Evolutionary conservation across 2,797 vertebrate genomes (phyloP).

Genomic region (Hybognathus amarus): DNA sequence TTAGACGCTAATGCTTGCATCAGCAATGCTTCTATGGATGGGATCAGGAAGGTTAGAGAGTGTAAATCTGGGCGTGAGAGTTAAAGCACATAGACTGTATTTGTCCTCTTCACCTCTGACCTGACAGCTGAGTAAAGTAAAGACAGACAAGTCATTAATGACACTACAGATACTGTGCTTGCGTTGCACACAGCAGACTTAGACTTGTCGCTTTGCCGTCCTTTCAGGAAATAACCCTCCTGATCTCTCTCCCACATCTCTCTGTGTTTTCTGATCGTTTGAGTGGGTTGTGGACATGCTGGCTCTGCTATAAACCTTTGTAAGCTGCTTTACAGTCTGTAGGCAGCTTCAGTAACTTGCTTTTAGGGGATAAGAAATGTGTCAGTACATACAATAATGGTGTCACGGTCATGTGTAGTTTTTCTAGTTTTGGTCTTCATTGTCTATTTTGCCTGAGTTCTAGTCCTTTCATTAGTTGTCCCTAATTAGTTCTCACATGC

Average conservation of each 20-base stretch:
- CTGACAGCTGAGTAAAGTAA: constrained; percentile 57
- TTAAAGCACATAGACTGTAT: constrained; percentile 43
- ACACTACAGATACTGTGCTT: constrained; percentile 34
- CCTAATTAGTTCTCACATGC: background rate
- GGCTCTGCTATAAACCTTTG: background rate
- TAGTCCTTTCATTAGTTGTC: background rate
- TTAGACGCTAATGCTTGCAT: constrained; percentile 55
- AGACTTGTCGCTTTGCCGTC: constrained; percentile 3
- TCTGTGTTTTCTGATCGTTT: background rate
- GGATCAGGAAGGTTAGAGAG: constrained; percentile 19
- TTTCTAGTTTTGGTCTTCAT: background rate
- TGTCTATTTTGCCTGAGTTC: background rate
- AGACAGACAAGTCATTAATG: constrained; percentile 50
- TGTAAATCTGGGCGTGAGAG: constrained; percentile 5
- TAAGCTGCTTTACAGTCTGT: background rate
- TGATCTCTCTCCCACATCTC: constrained; percentile 15
- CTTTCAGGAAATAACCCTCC: constrained; percentile 33
- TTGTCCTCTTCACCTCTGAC: constrained; percentile 52
- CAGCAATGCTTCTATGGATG: constrained; percentile 60
- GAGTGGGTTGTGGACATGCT: constrained; percentile 6
- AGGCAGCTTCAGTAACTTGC: background rate
- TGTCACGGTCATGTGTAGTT: background rate
- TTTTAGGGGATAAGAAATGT: background rate
- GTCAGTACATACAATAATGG: background rate
- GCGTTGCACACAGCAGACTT: constrained; percentile 32